These are phyloP conservation scores for Microtus richardsoni DNA, from an alignment of 2,113 vertebrate species.

Conservation along the genomic window DNA sequence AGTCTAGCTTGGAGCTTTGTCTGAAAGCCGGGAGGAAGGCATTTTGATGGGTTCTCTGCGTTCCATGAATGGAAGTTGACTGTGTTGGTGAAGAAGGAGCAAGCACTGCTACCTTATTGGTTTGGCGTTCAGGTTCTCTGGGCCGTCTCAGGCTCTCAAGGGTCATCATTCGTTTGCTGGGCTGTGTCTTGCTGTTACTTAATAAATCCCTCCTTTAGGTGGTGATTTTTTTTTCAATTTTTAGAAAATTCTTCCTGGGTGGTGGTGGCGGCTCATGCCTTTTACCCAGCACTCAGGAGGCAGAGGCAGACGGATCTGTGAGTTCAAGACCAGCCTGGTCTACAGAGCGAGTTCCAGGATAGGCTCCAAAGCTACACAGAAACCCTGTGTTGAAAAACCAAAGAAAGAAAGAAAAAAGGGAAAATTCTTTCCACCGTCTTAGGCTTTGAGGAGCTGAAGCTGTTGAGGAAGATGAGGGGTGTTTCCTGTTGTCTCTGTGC, in stretches of 20 bases:
- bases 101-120: not conserved
- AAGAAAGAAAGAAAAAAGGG: too few species aligned
- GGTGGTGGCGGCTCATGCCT: too few species aligned
- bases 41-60: not conserved
- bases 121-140: not conserved
- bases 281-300: too few species aligned
- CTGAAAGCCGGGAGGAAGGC: not conserved
- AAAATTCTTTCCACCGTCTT: not conserved
- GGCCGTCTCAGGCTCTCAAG: not conserved
- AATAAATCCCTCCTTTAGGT: slow-evolving; percentile 33
- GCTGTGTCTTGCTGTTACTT: not conserved
- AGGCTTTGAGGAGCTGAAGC: not conserved
- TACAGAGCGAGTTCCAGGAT: too few species aligned
- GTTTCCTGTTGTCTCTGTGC: not conserved
- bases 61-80: not conserved
- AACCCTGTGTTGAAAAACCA: too few species aligned
- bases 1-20: slow-evolving; percentile 31
- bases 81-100: not conserved
- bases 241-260: not conserved
- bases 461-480: not conserved
- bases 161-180: not conserved
- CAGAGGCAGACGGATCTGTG: too few species aligned
- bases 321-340: too few species aligned
- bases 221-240: not conserved
- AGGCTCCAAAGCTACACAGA: too few species aligned